A percentile compares a stretch with the other conserved stretches of the same genome.
Conservation (phyloP, 2,888 invertebrate genomes). For the Brachyptera risi region DNA sequence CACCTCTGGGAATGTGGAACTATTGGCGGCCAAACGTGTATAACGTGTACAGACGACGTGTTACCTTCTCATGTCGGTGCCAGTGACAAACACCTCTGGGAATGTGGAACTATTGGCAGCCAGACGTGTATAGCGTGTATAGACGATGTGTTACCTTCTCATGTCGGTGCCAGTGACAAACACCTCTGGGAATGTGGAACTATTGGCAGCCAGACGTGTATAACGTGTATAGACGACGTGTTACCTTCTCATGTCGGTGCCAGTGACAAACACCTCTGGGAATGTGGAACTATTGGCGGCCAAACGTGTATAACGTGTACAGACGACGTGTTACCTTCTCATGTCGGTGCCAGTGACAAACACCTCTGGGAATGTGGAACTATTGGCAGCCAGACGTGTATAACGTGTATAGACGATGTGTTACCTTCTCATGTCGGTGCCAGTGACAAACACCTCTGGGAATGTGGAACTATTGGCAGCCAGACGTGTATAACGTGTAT, state of each 20-base stretch:
- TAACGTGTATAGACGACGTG: too few species aligned
- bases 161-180: constrained; percentile 64
- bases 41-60: too few species aligned
- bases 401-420: too few species aligned
- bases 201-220: constrained; percentile 96
- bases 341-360: constrained; percentile 64
- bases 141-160: constrained; percentile 42
- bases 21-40: constrained; percentile 96
- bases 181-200: constrained; percentile 92
- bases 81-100: constrained; percentile 87
- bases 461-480: constrained; percentile 94
- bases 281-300: constrained; percentile 94
- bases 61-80: constrained; percentile 44
- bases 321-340: constrained; percentile 42
- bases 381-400: constrained; percentile 96
- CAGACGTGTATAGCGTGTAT: too few species aligned
- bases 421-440: constrained; percentile 44
- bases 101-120: constrained; percentile 94
- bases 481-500: too few species aligned
- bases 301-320: too few species aligned
- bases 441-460: constrained; percentile 87
- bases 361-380: constrained; percentile 92
- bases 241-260: constrained; percentile 44
- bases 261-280: constrained; percentile 87
- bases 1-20: constrained; percentile 92